These are phyloP conservation scores for Drosophila subpulchrella DNA, from an alignment of 1,140 invertebrate species.

Conservation along the genomic window DNA sequence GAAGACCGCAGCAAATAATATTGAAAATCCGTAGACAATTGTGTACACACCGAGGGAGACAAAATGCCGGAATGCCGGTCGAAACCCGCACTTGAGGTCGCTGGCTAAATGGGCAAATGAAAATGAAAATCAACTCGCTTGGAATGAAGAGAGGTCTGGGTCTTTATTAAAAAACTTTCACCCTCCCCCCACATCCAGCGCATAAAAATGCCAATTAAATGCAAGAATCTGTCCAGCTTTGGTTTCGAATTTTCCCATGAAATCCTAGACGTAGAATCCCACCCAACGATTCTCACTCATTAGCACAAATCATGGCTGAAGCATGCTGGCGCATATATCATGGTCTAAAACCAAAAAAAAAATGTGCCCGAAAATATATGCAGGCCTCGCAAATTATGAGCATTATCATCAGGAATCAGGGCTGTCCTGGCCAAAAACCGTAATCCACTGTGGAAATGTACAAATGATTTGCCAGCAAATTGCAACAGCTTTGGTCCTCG, in stretches of 20 bases:
- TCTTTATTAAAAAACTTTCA: conserved; percentile 77
- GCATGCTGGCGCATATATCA: conserved; percentile 74
- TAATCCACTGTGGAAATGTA: conserved; percentile 82
- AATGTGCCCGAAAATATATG: conserved; percentile 46
- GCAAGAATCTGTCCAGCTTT: conserved; percentile 40
- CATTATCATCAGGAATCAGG: conserved; percentile 66
- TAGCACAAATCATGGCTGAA: conserved; percentile 69
- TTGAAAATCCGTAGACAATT: conserved; percentile 82
- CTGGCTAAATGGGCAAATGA: conserved; percentile 61
- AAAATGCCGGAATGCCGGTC: conserved; percentile 43
- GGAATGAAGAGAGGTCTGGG: conserved; percentile 56
- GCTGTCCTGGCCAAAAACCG: conserved; percentile 19
- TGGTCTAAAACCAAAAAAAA: conserved; percentile 7
- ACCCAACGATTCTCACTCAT: conserved; percentile 45
- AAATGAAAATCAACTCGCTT: conserved; percentile 76
- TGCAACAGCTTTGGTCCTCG: conserved; percentile 65
- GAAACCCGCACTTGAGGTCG: conserved; percentile 70
- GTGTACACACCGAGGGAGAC: conserved; percentile 59
- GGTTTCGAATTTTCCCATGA: conserved; percentile 22
- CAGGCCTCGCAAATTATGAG: conserved; percentile 78
- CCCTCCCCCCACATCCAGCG: conserved; percentile 2
- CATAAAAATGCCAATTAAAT: conserved; percentile 64
- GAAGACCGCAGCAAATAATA: conserved; percentile 78
- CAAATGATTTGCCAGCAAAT: conserved; percentile 82
- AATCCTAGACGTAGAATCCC: conserved; percentile 36